Base-by-base conservation (phyloP, 2,888 invertebrate genomes). In the Mesodorylaimus sp. region DNA sequence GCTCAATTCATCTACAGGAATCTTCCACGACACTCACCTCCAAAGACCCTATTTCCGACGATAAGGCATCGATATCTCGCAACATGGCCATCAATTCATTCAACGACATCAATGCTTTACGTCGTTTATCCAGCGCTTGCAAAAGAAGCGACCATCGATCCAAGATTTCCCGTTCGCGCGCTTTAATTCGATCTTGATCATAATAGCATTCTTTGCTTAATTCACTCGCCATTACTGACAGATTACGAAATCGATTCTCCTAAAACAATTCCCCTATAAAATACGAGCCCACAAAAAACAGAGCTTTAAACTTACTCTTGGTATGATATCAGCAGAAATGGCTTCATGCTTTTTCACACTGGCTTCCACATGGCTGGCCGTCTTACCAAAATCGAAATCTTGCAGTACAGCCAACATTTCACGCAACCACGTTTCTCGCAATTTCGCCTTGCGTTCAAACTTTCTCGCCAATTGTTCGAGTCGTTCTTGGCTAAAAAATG, bases 341-440 rank as follows among this genome's bases (percentile, higher is more conserved):
- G 95, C 93, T 69, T 95, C 93, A 66, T 95, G 93, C 65, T 95
- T 95, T 73, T 95, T 95, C 38, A 95, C 79, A 0, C 91, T 88
- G 1, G 93, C 93, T 67, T 95, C 93, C 0, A 93, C 88, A 66
- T 93, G 89, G 0, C 83, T 77, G 57, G 91, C 71, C 71, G 83
- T 84, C 59, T 82, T 82, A 1, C 85, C 85, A 52, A 68, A 63
- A 47, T 68, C 63, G 57, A 59, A 55, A 28, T 58, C 58, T 32
- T 61, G 56, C 21, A 95, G 72, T 19, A 95, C 88, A 67, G 84
- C 84, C 58, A 85, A 87, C 91, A 95, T 95, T 72, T 95, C 95
- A 69, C 86, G 85, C 53, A 97, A 72, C 71, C 95, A 97, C 0
- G 87, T 84, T 61, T 93, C 89, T 47, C 95, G 77, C 45, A 97